Evolutionary conservation across 2,113 vertebrate genomes (phyloP).

Genomic region (Onychostruthus taczanowskii): DNA sequence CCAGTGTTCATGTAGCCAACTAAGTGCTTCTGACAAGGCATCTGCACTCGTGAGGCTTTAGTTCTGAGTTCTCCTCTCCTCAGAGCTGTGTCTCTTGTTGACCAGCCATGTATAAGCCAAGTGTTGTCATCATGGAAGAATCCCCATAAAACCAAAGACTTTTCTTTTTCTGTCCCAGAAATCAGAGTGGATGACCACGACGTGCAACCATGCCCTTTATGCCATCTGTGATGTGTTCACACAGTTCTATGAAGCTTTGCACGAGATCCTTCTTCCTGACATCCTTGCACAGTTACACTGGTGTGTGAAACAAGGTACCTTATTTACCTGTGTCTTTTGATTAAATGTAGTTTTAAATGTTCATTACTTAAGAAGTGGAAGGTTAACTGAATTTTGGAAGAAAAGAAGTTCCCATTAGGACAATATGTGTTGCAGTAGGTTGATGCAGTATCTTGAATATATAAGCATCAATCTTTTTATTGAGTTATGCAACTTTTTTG

Average conservation of each 20-base stretch:
- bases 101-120: neutral
- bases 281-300: slow-evolving; percentile 95
- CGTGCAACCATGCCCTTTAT: slow-evolving; percentile 96
- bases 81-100: neutral
- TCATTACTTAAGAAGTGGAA: neutral
- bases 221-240: slow-evolving; percentile 98
- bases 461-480: neutral
- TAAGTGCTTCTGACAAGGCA: neutral
- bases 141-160: neutral
- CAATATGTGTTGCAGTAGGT: neutral
- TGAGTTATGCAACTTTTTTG: neutral
- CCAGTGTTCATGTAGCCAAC: neutral
- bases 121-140: neutral
- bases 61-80: neutral
- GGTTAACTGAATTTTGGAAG: neutral
- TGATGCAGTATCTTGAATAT: neutral
- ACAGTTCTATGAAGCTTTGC: slow-evolving; percentile 93
- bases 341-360: neutral
- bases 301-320: slow-evolving; percentile 96
- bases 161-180: slow-evolving; percentile 76
- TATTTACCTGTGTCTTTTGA: slow-evolving; percentile 1
- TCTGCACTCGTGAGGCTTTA: neutral
- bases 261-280: slow-evolving; percentile 89
- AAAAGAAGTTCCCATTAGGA: neutral
- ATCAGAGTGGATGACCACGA: slow-evolving; percentile 98